These are phyloP conservation scores for Melanostigma gelatinosum DNA, from an alignment of 2,113 vertebrate species.

Conservation along the genomic window DNA sequence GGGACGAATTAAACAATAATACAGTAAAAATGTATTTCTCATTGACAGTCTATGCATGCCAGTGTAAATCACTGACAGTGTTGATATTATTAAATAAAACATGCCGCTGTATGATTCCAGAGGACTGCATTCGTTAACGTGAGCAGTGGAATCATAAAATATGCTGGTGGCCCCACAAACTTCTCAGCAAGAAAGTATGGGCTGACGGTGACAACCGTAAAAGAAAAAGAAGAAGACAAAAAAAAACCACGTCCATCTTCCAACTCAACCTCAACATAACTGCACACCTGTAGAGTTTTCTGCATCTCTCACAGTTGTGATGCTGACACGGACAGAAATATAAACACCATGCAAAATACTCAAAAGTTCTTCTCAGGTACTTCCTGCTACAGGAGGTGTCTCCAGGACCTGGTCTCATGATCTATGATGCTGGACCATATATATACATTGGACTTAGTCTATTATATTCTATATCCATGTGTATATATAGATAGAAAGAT, in stretches of 20 bases:
- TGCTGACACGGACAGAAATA: no score
- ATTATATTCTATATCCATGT: not conserved
- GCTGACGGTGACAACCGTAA: not conserved
- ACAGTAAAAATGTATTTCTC: not conserved
- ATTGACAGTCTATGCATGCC: not conserved
- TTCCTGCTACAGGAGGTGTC: no score
- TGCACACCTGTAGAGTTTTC: no score
- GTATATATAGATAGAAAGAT: not conserved
- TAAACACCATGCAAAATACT: no score
- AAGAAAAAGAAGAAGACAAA: no score
- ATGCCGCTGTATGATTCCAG: not conserved
- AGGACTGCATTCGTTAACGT: not conserved
- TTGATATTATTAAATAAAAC: not conserved
- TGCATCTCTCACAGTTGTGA: no score
- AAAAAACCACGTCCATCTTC: no score
- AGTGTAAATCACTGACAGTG: not conserved
- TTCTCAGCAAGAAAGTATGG: not conserved
- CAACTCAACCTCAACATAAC: no score
- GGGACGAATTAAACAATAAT: not conserved
- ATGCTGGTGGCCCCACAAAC: not conserved
- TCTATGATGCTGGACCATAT: no score
- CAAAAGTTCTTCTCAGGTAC: no score
- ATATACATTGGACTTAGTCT: not conserved
- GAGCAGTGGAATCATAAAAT: not conserved
- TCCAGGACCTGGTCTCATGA: no score